phyloP scores from a whole-genome alignment of 2,113 vertebrate genomes.

The Sinocyclocheilus anshuiensis region DNA sequence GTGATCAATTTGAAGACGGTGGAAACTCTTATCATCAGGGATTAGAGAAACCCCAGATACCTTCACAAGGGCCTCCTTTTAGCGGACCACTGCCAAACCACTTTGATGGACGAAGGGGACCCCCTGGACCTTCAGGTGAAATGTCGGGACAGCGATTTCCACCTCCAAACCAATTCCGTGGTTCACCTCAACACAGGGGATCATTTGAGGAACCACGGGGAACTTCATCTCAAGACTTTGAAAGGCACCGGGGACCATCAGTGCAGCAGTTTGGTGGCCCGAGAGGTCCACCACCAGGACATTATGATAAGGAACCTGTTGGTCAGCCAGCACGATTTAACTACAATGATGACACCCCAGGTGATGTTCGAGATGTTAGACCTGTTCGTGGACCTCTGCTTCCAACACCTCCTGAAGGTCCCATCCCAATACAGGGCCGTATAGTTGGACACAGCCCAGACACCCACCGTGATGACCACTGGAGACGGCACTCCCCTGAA shows the following conservation, averaged over 20 bases:
- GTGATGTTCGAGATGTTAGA: slow-evolving; percentile 72
- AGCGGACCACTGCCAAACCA: slow-evolving; percentile 70
- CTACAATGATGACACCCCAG: slow-evolving; percentile 79
- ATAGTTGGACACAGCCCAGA: slow-evolving; percentile 82
- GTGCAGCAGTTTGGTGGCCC: slow-evolving; percentile 81
- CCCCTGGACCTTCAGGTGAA: slow-evolving; percentile 61
- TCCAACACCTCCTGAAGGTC: slow-evolving; percentile 79
- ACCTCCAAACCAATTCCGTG: slow-evolving; percentile 77
- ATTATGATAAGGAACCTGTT: slow-evolving; percentile 64
- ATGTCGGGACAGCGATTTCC: slow-evolving; percentile 69
- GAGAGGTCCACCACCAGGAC: slow-evolving; percentile 71
- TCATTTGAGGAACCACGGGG: slow-evolving; percentile 86
- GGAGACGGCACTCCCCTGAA: slow-evolving; percentile 77
- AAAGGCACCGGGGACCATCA: slow-evolving; percentile 76
- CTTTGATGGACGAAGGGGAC: slow-evolving; percentile 78
- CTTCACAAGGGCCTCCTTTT: slow-evolving; percentile 61
- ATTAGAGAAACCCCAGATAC: slow-evolving; percentile 64
- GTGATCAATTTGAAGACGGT: slow-evolving; percentile 67
- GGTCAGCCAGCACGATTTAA: slow-evolving; percentile 75
- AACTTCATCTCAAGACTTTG: slow-evolving; percentile 77
- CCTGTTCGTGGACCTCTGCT: slow-evolving; percentile 80
- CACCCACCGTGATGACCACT: slow-evolving; percentile 76
- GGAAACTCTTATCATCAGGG: slow-evolving; percentile 62
- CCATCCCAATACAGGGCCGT: slow-evolving; percentile 64
- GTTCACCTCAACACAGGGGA: slow-evolving; percentile 79